phyloP scores from a whole-genome alignment of 2,888 invertebrate genomes.

The Pycnomerus fuliginosus region DNA sequence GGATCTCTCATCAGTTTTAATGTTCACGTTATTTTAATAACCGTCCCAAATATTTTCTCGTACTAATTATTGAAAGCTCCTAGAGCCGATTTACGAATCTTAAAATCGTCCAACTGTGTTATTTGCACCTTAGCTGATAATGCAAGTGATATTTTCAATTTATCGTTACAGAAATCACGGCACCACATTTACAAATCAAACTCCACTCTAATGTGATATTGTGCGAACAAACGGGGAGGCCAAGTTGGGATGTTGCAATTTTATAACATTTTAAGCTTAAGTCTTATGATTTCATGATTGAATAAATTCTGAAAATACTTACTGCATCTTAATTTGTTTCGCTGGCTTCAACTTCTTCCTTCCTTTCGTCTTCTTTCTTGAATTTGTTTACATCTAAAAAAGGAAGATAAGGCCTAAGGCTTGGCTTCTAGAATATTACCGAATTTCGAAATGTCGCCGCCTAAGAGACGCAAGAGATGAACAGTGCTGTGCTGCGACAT shows the following conservation, averaged over 20 bases:
- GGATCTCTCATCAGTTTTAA: no score
- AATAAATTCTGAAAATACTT: slow-evolving; percentile 17
- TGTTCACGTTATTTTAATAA: slow-evolving; percentile 2
- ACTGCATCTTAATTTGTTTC: slow-evolving; percentile 1
- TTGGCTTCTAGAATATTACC: slow-evolving; percentile 56
- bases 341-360: slow-evolving; percentile 24
- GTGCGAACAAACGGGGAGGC: slow-evolving; percentile 6
- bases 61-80: slow-evolving; percentile 9
- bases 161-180: not conserved
- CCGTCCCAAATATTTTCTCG: slow-evolving; percentile 12
- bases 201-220: slow-evolving; percentile 21
- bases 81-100: no score
- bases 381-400: slow-evolving; percentile 70
- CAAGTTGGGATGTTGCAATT: slow-evolving; percentile 6
- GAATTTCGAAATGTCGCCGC: slow-evolving; percentile 82
- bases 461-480: slow-evolving; percentile 82
- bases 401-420: not conserved
- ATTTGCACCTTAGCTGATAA: slow-evolving; percentile 9
- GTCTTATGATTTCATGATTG: no score
- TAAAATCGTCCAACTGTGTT: slow-evolving; percentile 13
- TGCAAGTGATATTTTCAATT: slow-evolving; percentile 2
- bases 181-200: slow-evolving; percentile 2
- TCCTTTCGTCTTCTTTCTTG: slow-evolving; percentile 58
- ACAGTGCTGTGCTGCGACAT: slow-evolving; percentile 81
- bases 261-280: slow-evolving; percentile 18